Evolutionary conservation across 92 coral and sea anemone genomes (phyloP).

Genomic region (Metridium senile): DNA sequence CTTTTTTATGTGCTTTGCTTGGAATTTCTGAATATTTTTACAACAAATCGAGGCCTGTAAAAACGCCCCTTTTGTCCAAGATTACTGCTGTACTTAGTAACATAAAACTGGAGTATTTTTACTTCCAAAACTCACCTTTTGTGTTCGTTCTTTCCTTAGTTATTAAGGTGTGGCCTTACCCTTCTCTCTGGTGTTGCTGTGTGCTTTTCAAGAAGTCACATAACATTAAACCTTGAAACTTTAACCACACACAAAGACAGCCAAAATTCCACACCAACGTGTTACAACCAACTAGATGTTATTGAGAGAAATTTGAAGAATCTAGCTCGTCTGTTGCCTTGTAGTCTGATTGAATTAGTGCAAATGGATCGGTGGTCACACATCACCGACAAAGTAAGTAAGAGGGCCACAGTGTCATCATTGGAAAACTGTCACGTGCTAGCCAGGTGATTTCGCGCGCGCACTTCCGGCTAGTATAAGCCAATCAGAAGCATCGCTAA

Average conservation of each 20-base stretch:
- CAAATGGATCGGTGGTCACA: constrained; percentile 43
- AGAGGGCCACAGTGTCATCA: too few relatives aligned
- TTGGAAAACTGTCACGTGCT: too few relatives aligned
- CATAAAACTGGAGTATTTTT: too few relatives aligned
- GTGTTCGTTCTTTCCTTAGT: constrained; percentile 27
- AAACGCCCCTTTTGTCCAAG: too few relatives aligned
- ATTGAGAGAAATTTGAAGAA: neutral
- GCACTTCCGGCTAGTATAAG: too few relatives aligned
- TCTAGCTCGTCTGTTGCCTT: constrained; percentile 34
- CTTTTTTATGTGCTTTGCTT: too few relatives aligned
- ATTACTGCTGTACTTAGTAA: too few relatives aligned
- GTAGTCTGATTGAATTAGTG: constrained; percentile 42
- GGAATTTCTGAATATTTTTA: too few relatives aligned
- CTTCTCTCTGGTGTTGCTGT: constrained; percentile 38
- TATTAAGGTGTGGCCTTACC: constrained; percentile 38
- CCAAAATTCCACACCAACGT: neutral
- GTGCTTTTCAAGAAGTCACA: constrained; percentile 34
- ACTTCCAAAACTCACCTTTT: too few relatives aligned
- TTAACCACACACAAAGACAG: neutral
- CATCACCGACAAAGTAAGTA: constrained; percentile 50
- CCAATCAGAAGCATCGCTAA: too few relatives aligned
- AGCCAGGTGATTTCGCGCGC: too few relatives aligned
- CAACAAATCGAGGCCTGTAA: too few relatives aligned
- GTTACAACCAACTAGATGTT: neutral
- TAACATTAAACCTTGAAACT: constrained; percentile 9